Conservation (phyloP, 2,888 invertebrate species). For the Caradrina kadenii region DNA sequence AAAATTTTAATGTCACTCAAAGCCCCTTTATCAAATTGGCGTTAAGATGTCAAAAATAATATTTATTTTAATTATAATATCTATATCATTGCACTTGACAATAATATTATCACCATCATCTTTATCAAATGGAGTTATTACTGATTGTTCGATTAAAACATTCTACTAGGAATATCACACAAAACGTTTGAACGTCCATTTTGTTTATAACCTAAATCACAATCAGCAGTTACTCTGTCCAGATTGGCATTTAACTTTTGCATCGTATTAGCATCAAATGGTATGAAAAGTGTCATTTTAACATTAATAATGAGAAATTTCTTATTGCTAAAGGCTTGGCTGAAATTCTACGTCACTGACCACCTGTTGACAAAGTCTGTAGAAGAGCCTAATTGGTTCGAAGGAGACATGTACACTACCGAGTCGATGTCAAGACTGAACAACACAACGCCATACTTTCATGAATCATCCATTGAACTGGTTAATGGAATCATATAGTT, state of each 20-base stretch:
- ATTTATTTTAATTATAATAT: constrained; percentile 42
- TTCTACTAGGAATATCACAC: neutral
- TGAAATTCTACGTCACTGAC: constrained; percentile 91
- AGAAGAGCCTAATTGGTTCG: constrained; percentile 88
- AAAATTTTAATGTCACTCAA: constrained; percentile 67
- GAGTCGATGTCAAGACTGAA: constrained; percentile 82
- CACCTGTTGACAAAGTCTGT: constrained; percentile 87
- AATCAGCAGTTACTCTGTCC: constrained; percentile 44
- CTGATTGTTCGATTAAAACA: constrained; percentile 15
- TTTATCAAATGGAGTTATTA: constrained; percentile 44
- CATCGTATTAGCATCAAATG: constrained; percentile 22
- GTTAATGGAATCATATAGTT: constrained; percentile 88
- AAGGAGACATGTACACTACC: constrained; percentile 82
- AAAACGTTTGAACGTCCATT: neutral
- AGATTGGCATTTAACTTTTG: constrained; percentile 37
- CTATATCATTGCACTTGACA: constrained; percentile 41
- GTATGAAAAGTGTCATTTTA: constrained; percentile 47
- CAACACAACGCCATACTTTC: constrained; percentile 80
- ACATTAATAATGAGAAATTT: constrained; percentile 76
- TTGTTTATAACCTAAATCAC: neutral
- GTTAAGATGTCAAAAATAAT: constrained; percentile 67
- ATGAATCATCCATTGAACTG: constrained; percentile 85
- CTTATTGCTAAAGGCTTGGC: constrained; percentile 89
- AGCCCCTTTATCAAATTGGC: constrained; percentile 89
- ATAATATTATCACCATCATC: constrained; percentile 51